phyloP scores from a whole-genome alignment of 2,797 vertebrate genomes.

The Mus spretus region DNA sequence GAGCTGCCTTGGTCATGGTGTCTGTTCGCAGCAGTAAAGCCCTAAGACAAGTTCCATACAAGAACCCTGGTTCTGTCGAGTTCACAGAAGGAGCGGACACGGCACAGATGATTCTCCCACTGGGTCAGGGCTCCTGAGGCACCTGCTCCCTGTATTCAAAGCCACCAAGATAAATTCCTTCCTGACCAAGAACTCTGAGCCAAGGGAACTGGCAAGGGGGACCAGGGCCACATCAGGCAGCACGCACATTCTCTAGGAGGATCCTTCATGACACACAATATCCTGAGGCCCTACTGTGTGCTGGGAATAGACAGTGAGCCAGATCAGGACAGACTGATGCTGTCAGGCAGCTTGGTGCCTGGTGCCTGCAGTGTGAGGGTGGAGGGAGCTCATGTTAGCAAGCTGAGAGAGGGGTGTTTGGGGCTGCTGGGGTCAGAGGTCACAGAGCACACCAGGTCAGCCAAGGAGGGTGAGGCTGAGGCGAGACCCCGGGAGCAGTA shows the following conservation, averaged over 20 bases:
- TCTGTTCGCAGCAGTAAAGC: not conserved
- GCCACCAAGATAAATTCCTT: not conserved
- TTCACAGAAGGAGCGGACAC: not conserved
- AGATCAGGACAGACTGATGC: not conserved
- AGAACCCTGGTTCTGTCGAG: not conserved
- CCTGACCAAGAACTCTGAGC: not conserved
- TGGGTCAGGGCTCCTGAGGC: not conserved
- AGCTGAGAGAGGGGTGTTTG: no score
- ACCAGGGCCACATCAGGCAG: not conserved
- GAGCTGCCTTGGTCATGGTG: not conserved
- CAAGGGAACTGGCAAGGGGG: not conserved
- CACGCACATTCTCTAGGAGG: not conserved
- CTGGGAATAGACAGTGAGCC: rapidly evolving
- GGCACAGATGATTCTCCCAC: not conserved
- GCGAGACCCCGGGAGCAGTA: not conserved
- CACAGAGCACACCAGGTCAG: not conserved
- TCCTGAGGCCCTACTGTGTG: not conserved
- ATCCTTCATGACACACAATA: not conserved
- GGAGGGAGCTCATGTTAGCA: not conserved
- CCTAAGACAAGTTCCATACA: not conserved
- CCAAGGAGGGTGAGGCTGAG: not conserved
- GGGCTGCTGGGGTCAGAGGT: not conserved
- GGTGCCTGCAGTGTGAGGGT: not conserved
- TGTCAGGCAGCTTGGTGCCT: not conserved
- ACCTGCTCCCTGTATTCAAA: not conserved